Evolutionary conservation across 2,113 vertebrate genomes (phyloP).

Genomic region (Hippocampus zosterae): DNA sequence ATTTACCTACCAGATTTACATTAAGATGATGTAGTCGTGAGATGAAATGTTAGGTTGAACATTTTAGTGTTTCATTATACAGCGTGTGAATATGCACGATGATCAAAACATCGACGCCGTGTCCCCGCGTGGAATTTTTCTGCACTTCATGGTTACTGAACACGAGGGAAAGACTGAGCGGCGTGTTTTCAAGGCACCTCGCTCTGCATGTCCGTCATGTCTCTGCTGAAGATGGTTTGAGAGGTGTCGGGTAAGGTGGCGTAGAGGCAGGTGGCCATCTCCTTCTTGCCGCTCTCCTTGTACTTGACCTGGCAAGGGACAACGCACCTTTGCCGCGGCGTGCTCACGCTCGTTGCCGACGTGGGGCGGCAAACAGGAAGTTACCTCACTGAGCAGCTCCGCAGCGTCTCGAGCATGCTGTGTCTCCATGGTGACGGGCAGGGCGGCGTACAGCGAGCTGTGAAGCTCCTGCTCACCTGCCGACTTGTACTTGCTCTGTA

Average conservation of each 20-base stretch:
- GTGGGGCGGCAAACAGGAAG: background rate
- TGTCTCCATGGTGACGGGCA: constrained; percentile 55
- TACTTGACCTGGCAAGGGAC: constrained; percentile 74
- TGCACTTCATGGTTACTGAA: too few species aligned
- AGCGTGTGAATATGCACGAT: too few species aligned
- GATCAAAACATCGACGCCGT: too few species aligned
- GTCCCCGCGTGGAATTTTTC: too few species aligned
- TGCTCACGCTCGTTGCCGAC: background rate
- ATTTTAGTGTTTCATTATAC: too few species aligned
- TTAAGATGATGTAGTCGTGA: too few species aligned
- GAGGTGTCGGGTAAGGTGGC: constrained; percentile 79
- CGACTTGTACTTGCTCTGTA: constrained; percentile 83
- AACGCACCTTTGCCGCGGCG: too few species aligned
- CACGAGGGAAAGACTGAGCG: too few species aligned
- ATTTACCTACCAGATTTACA: too few species aligned
- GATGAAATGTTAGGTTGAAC: too few species aligned
- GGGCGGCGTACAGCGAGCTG: constrained; percentile 42
- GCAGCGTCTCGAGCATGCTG: constrained; percentile 55
- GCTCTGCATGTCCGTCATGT: constrained; percentile 55
- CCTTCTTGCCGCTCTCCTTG: constrained; percentile 74
- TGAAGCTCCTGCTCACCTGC: constrained; percentile 40
- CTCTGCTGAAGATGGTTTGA: constrained; percentile 80
- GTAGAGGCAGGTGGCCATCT: constrained; percentile 74
- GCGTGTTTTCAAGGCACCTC: constrained; percentile 28
- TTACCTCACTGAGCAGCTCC: constrained; percentile 59